Conservation (phyloP, 1,140 invertebrate genomes). For the Rhynchophorus ferrugineus region DNA sequence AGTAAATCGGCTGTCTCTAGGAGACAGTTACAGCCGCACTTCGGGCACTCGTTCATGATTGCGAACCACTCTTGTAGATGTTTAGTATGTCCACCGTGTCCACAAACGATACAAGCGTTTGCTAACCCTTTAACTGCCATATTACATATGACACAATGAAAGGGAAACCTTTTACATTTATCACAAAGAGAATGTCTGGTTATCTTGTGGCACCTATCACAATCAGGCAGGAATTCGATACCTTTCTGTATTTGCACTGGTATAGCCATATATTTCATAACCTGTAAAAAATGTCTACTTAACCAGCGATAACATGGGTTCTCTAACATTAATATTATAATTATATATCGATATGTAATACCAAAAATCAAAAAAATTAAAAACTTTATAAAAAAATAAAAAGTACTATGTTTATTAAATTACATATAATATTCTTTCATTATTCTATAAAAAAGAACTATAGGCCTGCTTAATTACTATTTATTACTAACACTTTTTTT, state of each 20-base stretch:
- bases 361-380: no score
- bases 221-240: constrained; percentile 71
- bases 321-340: no score
- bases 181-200: constrained; percentile 58
- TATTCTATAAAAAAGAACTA: no score
- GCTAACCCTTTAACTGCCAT: constrained; percentile 76
- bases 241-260: constrained; percentile 54
- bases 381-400: no score
- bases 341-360: no score
- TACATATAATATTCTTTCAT: no score
- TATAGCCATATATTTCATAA: constrained; percentile 63
- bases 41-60: constrained; percentile 58
- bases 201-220: constrained; percentile 57
- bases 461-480: no score
- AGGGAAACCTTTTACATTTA: constrained; percentile 33
- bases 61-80: constrained; percentile 78
- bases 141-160: constrained; percentile 73
- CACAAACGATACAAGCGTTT: constrained; percentile 76
- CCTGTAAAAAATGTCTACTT: constrained; percentile 6
- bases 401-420: no score
- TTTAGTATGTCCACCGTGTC: constrained; percentile 82
- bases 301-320: no score
- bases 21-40: constrained; percentile 85
- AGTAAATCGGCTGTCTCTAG: constrained; percentile 56
- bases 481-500: no score